Conservation (phyloP, 2,888 invertebrate genomes). For the Acanthosepion esculentum region DNA sequence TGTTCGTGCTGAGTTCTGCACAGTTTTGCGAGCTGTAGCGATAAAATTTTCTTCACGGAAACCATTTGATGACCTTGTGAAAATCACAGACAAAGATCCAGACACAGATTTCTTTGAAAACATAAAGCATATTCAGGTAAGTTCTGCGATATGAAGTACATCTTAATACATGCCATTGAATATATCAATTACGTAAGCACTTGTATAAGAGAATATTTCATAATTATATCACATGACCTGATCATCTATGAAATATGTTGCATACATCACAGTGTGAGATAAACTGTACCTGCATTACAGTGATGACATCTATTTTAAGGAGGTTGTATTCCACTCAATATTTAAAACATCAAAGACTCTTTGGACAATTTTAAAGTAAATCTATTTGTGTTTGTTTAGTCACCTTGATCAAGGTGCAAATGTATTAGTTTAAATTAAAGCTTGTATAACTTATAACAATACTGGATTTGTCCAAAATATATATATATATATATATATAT, state of each 20-base stretch:
- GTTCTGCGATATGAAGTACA: neutral
- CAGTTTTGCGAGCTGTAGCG: conserved; percentile 84
- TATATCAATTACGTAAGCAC: too few relatives aligned
- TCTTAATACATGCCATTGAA: neutral
- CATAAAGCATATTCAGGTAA: conserved; percentile 82
- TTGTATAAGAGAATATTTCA: neutral
- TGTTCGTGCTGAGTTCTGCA: conserved; percentile 86
- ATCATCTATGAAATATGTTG: neutral
- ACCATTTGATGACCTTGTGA: conserved; percentile 63
- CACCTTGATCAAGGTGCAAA: too few relatives aligned
- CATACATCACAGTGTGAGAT: neutral
- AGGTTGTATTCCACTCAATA: too few relatives aligned
- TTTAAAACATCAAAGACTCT: too few relatives aligned
- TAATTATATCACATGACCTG: neutral
- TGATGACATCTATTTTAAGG: too few relatives aligned
- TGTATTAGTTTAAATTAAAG: too few relatives aligned
- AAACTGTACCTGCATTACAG: too few relatives aligned
- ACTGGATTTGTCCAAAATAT: too few relatives aligned
- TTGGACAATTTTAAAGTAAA: too few relatives aligned
- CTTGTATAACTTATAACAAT: too few relatives aligned
- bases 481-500: too few relatives aligned
- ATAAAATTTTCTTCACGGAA: conserved; percentile 69
- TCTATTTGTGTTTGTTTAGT: too few relatives aligned
- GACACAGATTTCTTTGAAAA: conserved; percentile 97
- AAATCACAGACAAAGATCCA: conserved; percentile 78